Conservation (phyloP, 2,888 invertebrate species). For the Brassicogethes aeneus region DNA sequence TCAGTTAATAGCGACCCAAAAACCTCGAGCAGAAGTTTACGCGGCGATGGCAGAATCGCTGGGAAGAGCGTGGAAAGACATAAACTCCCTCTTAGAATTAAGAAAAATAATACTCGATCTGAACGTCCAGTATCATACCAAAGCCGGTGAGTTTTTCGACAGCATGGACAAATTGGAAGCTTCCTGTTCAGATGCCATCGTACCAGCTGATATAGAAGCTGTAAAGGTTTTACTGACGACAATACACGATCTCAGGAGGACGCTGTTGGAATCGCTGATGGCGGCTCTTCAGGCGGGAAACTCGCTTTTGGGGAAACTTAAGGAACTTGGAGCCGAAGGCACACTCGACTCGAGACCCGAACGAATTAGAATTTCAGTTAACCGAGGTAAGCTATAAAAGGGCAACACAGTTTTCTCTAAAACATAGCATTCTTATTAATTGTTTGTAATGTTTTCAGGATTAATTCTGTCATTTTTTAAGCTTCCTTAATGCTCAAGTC, state of each 20-base stretch:
- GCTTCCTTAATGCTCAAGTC: no score
- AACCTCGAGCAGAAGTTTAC: slow-evolving; percentile 69
- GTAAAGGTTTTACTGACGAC: slow-evolving; percentile 60
- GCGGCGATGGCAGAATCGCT: slow-evolving; percentile 81
- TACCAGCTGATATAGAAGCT: slow-evolving; percentile 63
- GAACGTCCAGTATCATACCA: slow-evolving; percentile 69
- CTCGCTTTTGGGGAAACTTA: slow-evolving; percentile 60
- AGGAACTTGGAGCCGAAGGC: slow-evolving; percentile 64
- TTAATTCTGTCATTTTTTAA: no score
- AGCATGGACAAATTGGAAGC: slow-evolving; percentile 60
- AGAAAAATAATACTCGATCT: slow-evolving; percentile 68
- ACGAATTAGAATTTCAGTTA: slow-evolving; percentile 39
- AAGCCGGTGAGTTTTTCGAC: slow-evolving; percentile 58
- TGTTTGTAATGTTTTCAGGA: neutral
- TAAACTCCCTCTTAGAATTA: slow-evolving; percentile 67
- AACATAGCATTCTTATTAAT: neutral
- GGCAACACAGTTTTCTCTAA: no score
- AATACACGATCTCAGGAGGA: slow-evolving; percentile 62
- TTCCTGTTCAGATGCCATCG: slow-evolving; percentile 55
- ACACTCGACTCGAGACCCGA: slow-evolving; percentile 68
- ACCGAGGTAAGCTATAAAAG: slow-evolving; percentile 37
- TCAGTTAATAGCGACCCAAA: slow-evolving; percentile 67
- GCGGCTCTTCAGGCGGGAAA: slow-evolving; percentile 74
- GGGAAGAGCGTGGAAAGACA: slow-evolving; percentile 71
- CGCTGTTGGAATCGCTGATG: slow-evolving; percentile 69